A percentile compares a stretch with the other conserved stretches of the same genome.
Evolutionary conservation across 2,113 vertebrate genomes (phyloP).

Genomic region (Poeciliopsis turrubarensis): DNA sequence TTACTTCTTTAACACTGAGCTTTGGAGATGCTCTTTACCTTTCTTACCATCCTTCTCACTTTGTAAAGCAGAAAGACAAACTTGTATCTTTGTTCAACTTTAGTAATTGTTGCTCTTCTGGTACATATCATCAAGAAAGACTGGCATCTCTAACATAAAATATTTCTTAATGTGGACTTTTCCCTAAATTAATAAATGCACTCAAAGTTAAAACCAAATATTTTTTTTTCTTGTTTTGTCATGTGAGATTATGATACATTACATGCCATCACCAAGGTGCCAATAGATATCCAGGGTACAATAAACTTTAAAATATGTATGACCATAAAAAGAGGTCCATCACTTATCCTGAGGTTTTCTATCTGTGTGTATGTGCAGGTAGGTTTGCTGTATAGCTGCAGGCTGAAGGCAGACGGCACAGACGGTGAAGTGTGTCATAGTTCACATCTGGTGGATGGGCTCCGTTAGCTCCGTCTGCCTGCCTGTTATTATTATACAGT

Average conservation of each 20-base stretch:
- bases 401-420: constrained; percentile 44
- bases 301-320: constrained; percentile 15
- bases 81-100: too few species aligned
- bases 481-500: constrained; percentile 59
- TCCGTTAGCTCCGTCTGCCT: constrained; percentile 62
- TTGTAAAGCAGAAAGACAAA: too few species aligned
- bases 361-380: constrained; percentile 9
- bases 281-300: neutral
- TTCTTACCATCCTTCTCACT: too few species aligned
- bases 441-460: constrained; percentile 74
- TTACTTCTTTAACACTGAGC: too few species aligned
- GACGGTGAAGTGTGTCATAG: constrained; percentile 63
- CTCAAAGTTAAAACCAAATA: too few species aligned
- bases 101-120: too few species aligned
- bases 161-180: too few species aligned
- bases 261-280: neutral
- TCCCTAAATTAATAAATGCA: too few species aligned
- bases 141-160: too few species aligned
- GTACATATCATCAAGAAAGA: too few species aligned
- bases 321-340: constrained; percentile 17
- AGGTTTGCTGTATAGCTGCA: constrained; percentile 32
- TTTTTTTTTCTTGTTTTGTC: neutral
- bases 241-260: too few species aligned
- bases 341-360: constrained; percentile 14
- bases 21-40: too few species aligned